Conservation (phyloP, 2,113 vertebrate genomes). For the Acanthochromis polyacanthus region DNA sequence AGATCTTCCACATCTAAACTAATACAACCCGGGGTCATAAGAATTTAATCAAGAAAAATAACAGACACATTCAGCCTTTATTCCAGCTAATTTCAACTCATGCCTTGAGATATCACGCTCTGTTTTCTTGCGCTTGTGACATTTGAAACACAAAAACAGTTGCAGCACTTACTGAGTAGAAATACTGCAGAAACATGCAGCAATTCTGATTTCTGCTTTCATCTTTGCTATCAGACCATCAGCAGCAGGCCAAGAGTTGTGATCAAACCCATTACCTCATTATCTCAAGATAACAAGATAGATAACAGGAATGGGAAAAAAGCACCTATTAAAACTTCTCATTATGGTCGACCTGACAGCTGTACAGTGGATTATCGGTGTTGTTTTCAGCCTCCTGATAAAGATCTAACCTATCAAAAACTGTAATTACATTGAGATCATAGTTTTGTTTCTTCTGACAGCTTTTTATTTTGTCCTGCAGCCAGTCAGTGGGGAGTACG, state of each 20-base stretch:
- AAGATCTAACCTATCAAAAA: background rate
- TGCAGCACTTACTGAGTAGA: background rate
- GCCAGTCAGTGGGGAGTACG: conserved; percentile 90
- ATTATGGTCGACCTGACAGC: background rate
- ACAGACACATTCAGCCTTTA: background rate
- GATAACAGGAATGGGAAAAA: conserved; percentile 29
- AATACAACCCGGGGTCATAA: no score
- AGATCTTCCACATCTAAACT: no score
- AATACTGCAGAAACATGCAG: background rate
- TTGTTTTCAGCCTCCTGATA: background rate
- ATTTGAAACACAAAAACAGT: background rate
- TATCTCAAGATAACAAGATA: conserved; percentile 39
- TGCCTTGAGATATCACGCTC: background rate
- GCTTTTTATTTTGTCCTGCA: conserved; percentile 50
- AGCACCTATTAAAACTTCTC: background rate
- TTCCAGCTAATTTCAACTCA: background rate
- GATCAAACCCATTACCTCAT: conserved; percentile 26
- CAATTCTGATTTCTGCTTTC: conserved; percentile 11
- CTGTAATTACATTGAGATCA: background rate
- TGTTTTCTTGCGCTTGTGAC: background rate
- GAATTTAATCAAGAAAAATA: background rate
- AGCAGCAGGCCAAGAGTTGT: conserved; percentile 7
- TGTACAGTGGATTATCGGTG: background rate
- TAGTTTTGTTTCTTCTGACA: background rate
- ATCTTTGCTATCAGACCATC: conserved; percentile 12